Percentiles rank a stretch among this genome's conserved stretches.
Evolutionary conservation across 2,113 vertebrate species (phyloP).

Genomic region (Danio rerio): GRCz12tu NC_133200.1:10822001-10822500

Average conservation of each 20-base stretch:
- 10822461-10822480: slow-evolving; percentile 48
- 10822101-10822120: slow-evolving; percentile 69
- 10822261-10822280: slow-evolving; percentile 56
- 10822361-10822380: slow-evolving; percentile 62
- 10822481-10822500: no score
- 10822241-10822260: slow-evolving; percentile 61
- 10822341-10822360: slow-evolving; percentile 63
- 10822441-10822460: slow-evolving; percentile 56
- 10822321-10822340: slow-evolving; percentile 58
- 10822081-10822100: slow-evolving; percentile 62
- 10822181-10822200: slow-evolving; percentile 48
- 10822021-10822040: slow-evolving; percentile 38
- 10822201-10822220: slow-evolving; percentile 49
- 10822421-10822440: no score
- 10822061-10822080: slow-evolving; percentile 68
- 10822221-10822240: slow-evolving; percentile 37
- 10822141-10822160: slow-evolving; percentile 61
- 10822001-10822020: slow-evolving; percentile 13
- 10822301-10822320: slow-evolving; percentile 53
- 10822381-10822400: slow-evolving; percentile 62
- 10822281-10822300: slow-evolving; percentile 55
- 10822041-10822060: slow-evolving; percentile 68
- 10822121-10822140: slow-evolving; percentile 71
- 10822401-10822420: slow-evolving; percentile 73
- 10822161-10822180: slow-evolving; percentile 52